Evolutionary conservation across 2,888 invertebrate genomes (phyloP).

Genomic region (Pseudanteris insignis): DNA sequence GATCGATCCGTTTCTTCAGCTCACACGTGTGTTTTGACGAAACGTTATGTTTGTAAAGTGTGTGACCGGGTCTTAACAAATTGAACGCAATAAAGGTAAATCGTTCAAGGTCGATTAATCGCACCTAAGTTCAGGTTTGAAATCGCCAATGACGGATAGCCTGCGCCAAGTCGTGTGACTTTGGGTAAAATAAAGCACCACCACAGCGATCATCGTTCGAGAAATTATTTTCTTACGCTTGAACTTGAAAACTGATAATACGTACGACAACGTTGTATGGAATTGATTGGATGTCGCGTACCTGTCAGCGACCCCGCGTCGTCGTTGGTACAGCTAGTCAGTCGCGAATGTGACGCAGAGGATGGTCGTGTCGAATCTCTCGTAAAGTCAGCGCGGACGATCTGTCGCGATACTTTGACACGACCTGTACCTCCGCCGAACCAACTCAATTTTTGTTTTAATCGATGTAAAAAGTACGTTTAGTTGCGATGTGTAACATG

Average conservation of each 20-base stretch:
- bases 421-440: conserved; percentile 14
- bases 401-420: conserved; percentile 8
- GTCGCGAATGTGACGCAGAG: conserved; percentile 23
- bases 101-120: no score
- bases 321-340: conserved; percentile 14
- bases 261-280: conserved; percentile 33
- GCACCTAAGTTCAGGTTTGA: conserved; percentile 2
- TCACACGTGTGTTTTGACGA: no score
- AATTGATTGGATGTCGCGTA: conserved; percentile 35
- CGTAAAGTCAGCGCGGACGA: conserved; percentile 6
- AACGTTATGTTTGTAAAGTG: no score
- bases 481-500: conserved; percentile 38
- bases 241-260: conserved; percentile 38
- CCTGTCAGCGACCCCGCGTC: conserved; percentile 18
- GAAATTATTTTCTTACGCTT: conserved; percentile 45
- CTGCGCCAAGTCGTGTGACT: conserved; percentile 28
- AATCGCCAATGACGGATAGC: conserved; percentile 3
- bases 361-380: conserved; percentile 17
- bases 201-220: conserved; percentile 28
- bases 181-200: conserved; percentile 18
- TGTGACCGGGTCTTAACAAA: no score
- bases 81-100: no score
- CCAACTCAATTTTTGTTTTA: conserved; percentile 18
- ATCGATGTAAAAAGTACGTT: conserved; percentile 32
- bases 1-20: no score